Conservation (phyloP, 1,140 invertebrate genomes). For the Musca domestica region DNA sequence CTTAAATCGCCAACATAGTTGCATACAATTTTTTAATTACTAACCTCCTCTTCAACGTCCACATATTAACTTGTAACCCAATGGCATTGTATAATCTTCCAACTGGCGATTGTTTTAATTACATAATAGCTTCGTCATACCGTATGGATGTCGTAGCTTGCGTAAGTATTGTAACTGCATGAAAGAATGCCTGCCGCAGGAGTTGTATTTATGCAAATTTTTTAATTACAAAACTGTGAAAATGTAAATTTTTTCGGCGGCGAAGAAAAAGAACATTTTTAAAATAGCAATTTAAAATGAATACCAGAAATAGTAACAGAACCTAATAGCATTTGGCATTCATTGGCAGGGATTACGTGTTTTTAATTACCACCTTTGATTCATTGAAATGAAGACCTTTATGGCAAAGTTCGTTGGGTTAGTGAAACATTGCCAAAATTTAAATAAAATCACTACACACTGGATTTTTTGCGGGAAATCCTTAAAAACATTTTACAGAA, state of each 20-base stretch:
- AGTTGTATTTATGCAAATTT: slow-evolving; percentile 25
- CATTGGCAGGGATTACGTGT: not conserved
- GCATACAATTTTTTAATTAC: slow-evolving; percentile 6
- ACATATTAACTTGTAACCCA: slow-evolving; percentile 1
- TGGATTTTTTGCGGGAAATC: no score
- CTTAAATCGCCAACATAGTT: not conserved
- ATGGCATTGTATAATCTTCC: not conserved
- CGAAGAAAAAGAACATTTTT: no score
- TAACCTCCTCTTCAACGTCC: not conserved
- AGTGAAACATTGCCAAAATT: no score
- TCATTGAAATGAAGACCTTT: no score
- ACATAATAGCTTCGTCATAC: not conserved
- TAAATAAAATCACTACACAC: no score
- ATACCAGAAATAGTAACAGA: not conserved
- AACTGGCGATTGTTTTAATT: slow-evolving; percentile 16
- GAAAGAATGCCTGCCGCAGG: slow-evolving; percentile 5
- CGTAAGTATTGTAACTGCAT: not conserved
- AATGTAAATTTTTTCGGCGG: slow-evolving; percentile 10
- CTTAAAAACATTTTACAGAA: no score
- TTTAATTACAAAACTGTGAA: slow-evolving; percentile 28
- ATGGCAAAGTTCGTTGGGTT: no score
- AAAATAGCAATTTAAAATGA: not conserved
- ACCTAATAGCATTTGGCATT: no score
- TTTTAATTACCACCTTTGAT: slow-evolving; percentile 2
- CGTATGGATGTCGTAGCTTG: not conserved